Evolutionary conservation across 2,888 invertebrate genomes (phyloP).

Genomic region (Drosophila ezoana): DNA sequence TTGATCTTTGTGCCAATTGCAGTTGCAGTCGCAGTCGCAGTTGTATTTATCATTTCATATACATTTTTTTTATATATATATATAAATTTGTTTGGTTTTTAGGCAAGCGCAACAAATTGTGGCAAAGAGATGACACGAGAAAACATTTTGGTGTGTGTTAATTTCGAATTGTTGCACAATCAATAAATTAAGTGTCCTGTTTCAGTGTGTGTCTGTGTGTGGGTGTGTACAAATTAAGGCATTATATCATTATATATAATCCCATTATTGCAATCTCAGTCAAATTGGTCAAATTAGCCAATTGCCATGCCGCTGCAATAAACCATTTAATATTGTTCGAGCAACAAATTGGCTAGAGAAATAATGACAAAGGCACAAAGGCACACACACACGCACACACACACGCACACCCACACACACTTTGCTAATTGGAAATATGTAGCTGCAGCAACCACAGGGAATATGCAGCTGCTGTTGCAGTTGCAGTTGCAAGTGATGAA

Average conservation of each 20-base stretch:
- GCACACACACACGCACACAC: neutral
- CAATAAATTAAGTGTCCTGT: slow-evolving; percentile 38
- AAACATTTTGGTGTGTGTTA: slow-evolving; percentile 67
- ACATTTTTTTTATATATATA: slow-evolving; percentile 10
- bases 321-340: slow-evolving; percentile 42
- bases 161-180: slow-evolving; percentile 63
- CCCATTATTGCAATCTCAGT: slow-evolving; percentile 37
- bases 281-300: slow-evolving; percentile 50
- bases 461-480: slow-evolving; percentile 21
- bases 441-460: slow-evolving; percentile 26
- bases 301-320: slow-evolving; percentile 33
- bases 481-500: slow-evolving; percentile 33
- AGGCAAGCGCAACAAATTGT: slow-evolving; percentile 66
- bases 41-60: slow-evolving; percentile 33
- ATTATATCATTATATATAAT: slow-evolving; percentile 31
- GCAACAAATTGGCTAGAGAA: slow-evolving; percentile 19
- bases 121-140: slow-evolving; percentile 73
- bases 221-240: slow-evolving; percentile 21
- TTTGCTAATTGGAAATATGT: slow-evolving; percentile 60
- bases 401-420: neutral
- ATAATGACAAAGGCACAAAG: slow-evolving; percentile 23
- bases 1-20: slow-evolving; percentile 67
- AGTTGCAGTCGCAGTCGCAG: slow-evolving; percentile 34
- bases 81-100: slow-evolving; percentile 23
- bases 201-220: slow-evolving; percentile 10